A percentile compares a stretch with the other conserved stretches of the same genome.
These are phyloP conservation scores for Psophia crepitans DNA, from an alignment of 2,113 vertebrate genomes.

Conservation along the genomic window DNA sequence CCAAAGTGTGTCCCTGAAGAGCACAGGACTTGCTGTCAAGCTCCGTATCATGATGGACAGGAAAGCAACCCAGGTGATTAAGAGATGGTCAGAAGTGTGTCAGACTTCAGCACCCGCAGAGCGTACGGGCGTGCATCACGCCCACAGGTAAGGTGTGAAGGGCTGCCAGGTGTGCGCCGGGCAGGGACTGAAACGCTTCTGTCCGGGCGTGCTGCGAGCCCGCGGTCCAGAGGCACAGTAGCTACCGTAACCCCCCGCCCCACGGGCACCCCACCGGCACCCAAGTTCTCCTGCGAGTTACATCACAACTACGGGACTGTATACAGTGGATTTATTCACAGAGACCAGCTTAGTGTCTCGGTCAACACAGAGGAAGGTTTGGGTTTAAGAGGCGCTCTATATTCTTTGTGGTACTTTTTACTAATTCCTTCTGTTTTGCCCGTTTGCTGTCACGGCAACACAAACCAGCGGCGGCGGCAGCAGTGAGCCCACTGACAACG, in stretches of 20 bases:
- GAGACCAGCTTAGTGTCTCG: neutral
- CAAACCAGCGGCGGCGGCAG: neutral
- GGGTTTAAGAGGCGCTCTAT: neutral
- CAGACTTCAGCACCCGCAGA: neutral
- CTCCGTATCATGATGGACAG: neutral
- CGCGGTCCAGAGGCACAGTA: neutral
- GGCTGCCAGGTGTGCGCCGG: neutral
- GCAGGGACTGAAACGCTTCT: neutral
- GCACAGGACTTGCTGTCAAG: neutral
- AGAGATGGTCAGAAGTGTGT: neutral
- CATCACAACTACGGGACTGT: neutral
- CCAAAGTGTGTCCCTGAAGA: neutral
- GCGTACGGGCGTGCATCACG: rapidly evolving
- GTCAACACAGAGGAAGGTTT: neutral
- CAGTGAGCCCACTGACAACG: neutral
- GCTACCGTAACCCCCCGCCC: neutral
- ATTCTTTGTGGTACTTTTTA: neutral
- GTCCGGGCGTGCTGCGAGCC: neutral
- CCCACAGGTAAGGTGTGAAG: neutral
- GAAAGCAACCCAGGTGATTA: neutral
- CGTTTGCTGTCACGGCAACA: conserved; percentile 1
- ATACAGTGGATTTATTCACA: neutral
- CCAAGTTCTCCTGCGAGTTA: rapidly evolving
- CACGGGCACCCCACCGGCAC: rapidly evolving
- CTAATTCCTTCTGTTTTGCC: neutral